These are phyloP conservation scores for Catocala fraxini DNA, from an alignment of 2,888 invertebrate genomes.

Conservation along the genomic window DNA sequence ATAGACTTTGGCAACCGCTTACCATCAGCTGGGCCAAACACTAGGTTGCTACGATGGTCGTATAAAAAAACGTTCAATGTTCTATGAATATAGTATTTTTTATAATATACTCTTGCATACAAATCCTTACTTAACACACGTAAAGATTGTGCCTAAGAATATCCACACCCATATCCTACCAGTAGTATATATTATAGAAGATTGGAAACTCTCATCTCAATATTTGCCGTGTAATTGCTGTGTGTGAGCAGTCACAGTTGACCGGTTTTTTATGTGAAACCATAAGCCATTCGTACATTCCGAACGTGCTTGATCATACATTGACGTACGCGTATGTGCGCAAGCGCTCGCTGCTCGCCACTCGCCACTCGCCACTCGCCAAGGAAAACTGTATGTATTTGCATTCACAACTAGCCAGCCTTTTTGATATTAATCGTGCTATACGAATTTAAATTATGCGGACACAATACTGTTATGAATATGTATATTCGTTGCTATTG, in stretches of 20 bases:
- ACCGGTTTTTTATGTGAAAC: slow-evolving; percentile 50
- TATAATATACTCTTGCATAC: too few species aligned
- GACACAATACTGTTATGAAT: slow-evolving; percentile 9
- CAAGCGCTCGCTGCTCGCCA: slow-evolving; percentile 39
- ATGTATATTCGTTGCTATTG: slow-evolving; percentile 8
- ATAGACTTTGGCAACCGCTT: too few species aligned
- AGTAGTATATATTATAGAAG: background rate
- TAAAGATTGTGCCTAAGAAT: too few species aligned
- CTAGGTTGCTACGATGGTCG: too few species aligned
- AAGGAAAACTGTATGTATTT: slow-evolving; percentile 50
- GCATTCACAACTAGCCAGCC: slow-evolving; percentile 44
- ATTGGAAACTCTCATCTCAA: slow-evolving; percentile 7
- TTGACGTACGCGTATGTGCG: slow-evolving; percentile 41
- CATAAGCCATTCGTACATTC: slow-evolving; percentile 37
- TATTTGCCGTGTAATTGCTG: slow-evolving; percentile 9
- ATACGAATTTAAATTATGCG: slow-evolving; percentile 28
- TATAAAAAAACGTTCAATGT: too few species aligned
- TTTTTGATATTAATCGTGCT: slow-evolving; percentile 42
- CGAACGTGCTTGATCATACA: slow-evolving; percentile 59
- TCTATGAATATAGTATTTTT: too few species aligned
- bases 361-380: slow-evolving; percentile 34
- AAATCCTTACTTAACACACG: too few species aligned
- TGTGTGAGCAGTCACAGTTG: slow-evolving; percentile 15
- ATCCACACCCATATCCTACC: too few species aligned
- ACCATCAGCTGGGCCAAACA: too few species aligned